phyloP scores from a whole-genome alignment of 2,113 vertebrate species.

The Menura novaehollandiae region DNA sequence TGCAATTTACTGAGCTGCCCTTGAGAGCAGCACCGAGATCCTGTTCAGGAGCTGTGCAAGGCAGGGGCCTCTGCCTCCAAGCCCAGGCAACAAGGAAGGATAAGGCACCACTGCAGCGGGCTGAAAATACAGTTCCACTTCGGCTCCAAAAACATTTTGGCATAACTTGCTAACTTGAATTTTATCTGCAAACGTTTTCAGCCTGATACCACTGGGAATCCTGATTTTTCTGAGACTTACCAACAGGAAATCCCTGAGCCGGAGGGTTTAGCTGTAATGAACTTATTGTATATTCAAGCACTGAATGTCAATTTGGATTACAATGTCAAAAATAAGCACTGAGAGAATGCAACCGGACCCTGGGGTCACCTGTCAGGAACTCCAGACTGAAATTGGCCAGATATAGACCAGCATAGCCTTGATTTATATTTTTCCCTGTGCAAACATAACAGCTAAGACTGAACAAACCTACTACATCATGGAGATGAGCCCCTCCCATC shows the following conservation, averaged over 20 bases:
- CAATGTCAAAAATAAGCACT: conserved; percentile 21
- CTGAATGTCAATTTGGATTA: conserved; percentile 18
- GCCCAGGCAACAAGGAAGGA: not conserved
- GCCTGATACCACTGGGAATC: not conserved
- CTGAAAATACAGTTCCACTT: not conserved
- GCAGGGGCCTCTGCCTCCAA: not conserved
- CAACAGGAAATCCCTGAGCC: conserved; percentile 51
- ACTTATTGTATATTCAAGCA: conserved; percentile 37
- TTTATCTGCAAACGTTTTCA: conserved; percentile 23
- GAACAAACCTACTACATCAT: not conserved
- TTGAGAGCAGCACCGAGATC: not conserved
- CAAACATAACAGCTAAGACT: not conserved
- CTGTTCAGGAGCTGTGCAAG: not conserved
- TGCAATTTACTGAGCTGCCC: not conserved
- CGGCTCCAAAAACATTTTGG: not conserved
- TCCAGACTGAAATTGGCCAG: conserved; percentile 35
- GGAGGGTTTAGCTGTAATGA: conserved; percentile 38
- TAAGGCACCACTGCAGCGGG: not conserved
- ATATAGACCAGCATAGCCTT: not conserved
- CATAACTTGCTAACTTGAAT: not conserved
- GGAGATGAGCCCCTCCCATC: not conserved
- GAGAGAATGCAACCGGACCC: not conserved
- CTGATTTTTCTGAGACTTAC: conserved; percentile 20
- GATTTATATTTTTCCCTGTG: not conserved
- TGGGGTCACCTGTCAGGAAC: conserved; percentile 48